Evolutionary conservation across 2,888 invertebrate species (phyloP).

Genomic region (Brachyopa scutellaris): DNA sequence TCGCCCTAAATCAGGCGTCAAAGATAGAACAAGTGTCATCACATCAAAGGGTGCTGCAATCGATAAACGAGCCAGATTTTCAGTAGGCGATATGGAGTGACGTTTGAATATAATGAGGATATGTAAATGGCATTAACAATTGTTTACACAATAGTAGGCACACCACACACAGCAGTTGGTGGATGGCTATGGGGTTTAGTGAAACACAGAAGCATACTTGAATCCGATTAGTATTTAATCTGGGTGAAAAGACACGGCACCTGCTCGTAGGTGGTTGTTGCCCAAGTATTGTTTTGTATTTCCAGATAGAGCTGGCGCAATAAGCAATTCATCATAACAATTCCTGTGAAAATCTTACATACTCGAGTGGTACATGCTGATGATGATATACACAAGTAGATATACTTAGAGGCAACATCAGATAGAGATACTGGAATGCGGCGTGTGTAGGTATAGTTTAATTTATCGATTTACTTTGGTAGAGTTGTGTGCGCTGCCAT

Average conservation of each 20-base stretch:
- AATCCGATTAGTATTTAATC: constrained; percentile 48
- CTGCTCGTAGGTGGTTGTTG: background rate
- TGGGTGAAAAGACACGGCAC: background rate
- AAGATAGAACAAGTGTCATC: background rate
- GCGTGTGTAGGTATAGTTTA: constrained; percentile 18
- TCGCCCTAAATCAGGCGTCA: constrained; percentile 28
- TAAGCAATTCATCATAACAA: constrained; percentile 27
- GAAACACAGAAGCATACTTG: background rate
- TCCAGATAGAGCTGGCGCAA: background rate
- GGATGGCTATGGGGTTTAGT: constrained; percentile 1
- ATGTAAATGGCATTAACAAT: constrained; percentile 52
- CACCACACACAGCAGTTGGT: background rate
- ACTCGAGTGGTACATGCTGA: background rate
- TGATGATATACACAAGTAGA: background rate
- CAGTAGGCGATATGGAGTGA: constrained; percentile 38
- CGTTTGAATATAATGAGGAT: background rate
- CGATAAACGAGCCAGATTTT: constrained; percentile 7
- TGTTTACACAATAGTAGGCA: constrained; percentile 35
- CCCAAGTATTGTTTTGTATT: constrained; percentile 13
- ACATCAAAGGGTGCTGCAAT: constrained; percentile 30
- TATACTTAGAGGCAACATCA: constrained; percentile 6
- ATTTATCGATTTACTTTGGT: constrained; percentile 29
- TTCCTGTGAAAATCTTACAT: constrained; percentile 29
- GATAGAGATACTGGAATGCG: constrained; percentile 5
- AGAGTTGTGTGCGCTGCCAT: constrained; percentile 17